A percentile compares a stretch with the other conserved stretches of the same genome.
phyloP scores from a whole-genome alignment of 2,888 invertebrate species.

The Orthonychiurus folsomi region DNA sequence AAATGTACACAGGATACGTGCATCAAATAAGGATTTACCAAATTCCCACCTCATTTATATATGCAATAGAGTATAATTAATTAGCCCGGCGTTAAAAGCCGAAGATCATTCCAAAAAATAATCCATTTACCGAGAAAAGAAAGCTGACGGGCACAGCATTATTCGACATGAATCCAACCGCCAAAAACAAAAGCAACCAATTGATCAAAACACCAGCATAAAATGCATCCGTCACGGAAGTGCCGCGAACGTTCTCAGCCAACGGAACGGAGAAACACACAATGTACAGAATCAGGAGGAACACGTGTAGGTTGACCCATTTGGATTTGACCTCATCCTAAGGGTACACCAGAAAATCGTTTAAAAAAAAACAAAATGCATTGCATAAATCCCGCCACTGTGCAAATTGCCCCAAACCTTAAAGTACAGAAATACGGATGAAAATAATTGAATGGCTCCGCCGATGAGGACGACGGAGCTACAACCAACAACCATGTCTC shows the following conservation, averaged over 20 bases:
- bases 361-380: not conserved
- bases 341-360: no score
- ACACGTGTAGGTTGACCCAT: slow-evolving; percentile 11
- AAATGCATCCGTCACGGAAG: slow-evolving; percentile 10
- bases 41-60: no score
- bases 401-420: no score
- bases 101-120: no score
- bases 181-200: slow-evolving; percentile 16
- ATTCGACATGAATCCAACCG: slow-evolving; percentile 10
- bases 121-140: slow-evolving; percentile 16
- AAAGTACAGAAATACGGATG: slow-evolving; percentile 12
- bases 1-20: not conserved
- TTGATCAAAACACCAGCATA: slow-evolving; percentile 12
- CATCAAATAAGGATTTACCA: no score
- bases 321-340: slow-evolving; percentile 11
- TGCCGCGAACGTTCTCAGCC: slow-evolving; percentile 3
- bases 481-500: slow-evolving; percentile 10
- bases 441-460: slow-evolving; percentile 10
- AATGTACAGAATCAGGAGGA: slow-evolving; percentile 10
- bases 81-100: no score
- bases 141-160: slow-evolving; percentile 15
- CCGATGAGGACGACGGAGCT: slow-evolving; percentile 7
- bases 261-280: slow-evolving; percentile 15
- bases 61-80: no score
- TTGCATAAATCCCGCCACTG: no score